Base-by-base conservation (phyloP, 2,797 vertebrate species). In the Rousettus madagascariensis region DNA sequence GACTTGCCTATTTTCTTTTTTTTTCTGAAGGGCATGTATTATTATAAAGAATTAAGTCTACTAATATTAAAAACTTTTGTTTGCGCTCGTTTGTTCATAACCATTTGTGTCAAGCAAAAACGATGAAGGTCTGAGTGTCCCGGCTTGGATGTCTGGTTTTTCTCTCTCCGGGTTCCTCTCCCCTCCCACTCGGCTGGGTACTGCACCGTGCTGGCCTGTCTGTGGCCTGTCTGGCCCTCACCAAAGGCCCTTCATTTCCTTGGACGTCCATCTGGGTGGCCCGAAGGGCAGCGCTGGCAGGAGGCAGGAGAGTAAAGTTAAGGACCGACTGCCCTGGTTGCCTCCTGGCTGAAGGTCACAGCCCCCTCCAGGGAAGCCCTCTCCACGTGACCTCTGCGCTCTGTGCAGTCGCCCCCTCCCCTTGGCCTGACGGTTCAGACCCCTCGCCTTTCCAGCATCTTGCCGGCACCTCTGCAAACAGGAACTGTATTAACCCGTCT, bases 41-140 rank as follows among this genome's bases (percentile, higher is more conserved):
- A 38, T 66, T 61, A 28, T 38, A 55, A 86, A 71, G 30, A 82
- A 90, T 55, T 75, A 84, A 72, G 74, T 53, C 55, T 38, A 17
- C 87, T 74, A 10, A 71, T 83, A 46, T 59, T 38, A 43, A 59
- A 53, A 84, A 61, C 2, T 12, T 16, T 95, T 53, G 65, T 93
- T 85, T 72, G 36, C n/a, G 26, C 96, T 74, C 87, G n/a, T 53
- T 91, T 94, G 88, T 66, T 82, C 74, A 92, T 85, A n/a, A 61
- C 0, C 61, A 30, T 88, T 65, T 0, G 0, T 79, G 24, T 28
- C 68, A 89, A 92, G 57, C 57, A 85, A 83, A 83, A 88, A 63
- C 65, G 41, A 72, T 2, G 38, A 71, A 77, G 11, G 11, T 86
- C 96, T 82, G 26, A 77, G 9, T 59, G 55, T 43, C 49, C 65